phyloP scores from a whole-genome alignment of 2,888 invertebrate genomes.

The Agonopterix heracliana region DNA sequence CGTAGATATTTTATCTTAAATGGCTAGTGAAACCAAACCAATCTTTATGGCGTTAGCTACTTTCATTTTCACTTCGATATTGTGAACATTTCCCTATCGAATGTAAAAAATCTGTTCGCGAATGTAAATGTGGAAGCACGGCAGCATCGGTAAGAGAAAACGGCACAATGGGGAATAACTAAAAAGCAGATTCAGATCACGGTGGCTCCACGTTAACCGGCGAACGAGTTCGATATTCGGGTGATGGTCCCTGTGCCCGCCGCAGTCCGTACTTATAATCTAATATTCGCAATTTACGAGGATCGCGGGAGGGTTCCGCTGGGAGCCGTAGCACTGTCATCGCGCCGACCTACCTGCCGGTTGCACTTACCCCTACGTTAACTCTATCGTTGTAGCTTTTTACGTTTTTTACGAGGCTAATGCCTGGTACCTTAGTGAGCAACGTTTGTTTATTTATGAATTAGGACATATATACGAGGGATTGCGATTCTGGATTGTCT shows the following conservation, averaged over 20 bases:
- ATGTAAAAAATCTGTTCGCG: background rate
- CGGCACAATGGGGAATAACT: slow-evolving; percentile 43
- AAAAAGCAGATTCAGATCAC: slow-evolving; percentile 65
- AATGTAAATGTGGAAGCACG: slow-evolving; percentile 8
- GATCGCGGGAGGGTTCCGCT: slow-evolving; percentile 60
- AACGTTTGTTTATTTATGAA: background rate
- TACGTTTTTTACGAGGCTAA: slow-evolving; percentile 25
- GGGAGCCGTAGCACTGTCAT: slow-evolving; percentile 70
- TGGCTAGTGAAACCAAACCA: too few species aligned
- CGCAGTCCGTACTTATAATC: slow-evolving; percentile 73
- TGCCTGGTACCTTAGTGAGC: slow-evolving; percentile 5
- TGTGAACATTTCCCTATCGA: too few species aligned
- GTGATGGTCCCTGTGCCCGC: slow-evolving; percentile 60
- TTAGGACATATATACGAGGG: too few species aligned
- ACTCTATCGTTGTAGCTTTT: slow-evolving; percentile 49
- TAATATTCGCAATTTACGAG: slow-evolving; percentile 76
- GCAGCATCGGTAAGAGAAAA: slow-evolving; percentile 18
- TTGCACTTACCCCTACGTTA: slow-evolving; percentile 57
- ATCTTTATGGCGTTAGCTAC: too few species aligned
- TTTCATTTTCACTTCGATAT: too few species aligned
- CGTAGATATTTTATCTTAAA: too few species aligned
- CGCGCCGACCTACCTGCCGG: slow-evolving; percentile 59
- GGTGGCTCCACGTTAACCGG: slow-evolving; percentile 52
- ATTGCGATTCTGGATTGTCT: too few species aligned
- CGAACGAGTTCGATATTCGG: slow-evolving; percentile 64